Conservation (phyloP, 2,888 invertebrate genomes). For the Heteromyza rotundicornis region DNA sequence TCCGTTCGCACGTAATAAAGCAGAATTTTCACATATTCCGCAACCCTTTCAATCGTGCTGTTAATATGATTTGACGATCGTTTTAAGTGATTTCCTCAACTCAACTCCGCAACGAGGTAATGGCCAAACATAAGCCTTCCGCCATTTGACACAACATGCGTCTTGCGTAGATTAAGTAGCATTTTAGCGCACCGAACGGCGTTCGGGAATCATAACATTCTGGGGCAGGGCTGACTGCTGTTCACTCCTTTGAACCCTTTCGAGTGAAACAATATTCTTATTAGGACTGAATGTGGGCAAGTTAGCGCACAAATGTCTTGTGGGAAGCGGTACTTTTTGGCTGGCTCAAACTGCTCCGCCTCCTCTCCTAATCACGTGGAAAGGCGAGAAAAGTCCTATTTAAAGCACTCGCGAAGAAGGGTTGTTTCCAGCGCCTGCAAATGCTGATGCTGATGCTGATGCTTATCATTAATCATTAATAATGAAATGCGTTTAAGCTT, state of each 20-base stretch:
- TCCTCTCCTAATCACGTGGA: slow-evolving; percentile 59
- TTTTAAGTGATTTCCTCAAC: slow-evolving; percentile 11
- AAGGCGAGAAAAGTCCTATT: slow-evolving; percentile 61
- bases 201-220: slow-evolving; percentile 14
- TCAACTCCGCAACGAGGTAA: slow-evolving; percentile 3
- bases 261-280: neutral
- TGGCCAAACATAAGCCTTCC: slow-evolving; percentile 15
- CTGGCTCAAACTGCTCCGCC: slow-evolving; percentile 30
- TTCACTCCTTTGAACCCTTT: slow-evolving; percentile 16
- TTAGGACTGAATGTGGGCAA: neutral
- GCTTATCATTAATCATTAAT: slow-evolving; percentile 62
- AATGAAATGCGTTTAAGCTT: slow-evolving; percentile 55
- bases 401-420: slow-evolving; percentile 48
- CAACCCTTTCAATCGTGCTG: neutral
- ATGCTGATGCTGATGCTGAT: slow-evolving; percentile 27
- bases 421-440: slow-evolving; percentile 34
- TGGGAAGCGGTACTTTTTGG: neutral
- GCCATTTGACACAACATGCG: slow-evolving; percentile 14
- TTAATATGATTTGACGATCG: neutral
- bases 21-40: too few relatives aligned
- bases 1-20: too few relatives aligned
- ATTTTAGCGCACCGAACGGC: slow-evolving; percentile 14
- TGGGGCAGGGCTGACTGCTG: slow-evolving; percentile 19
- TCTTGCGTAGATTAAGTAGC: slow-evolving; percentile 17
- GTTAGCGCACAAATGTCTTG: neutral